Evolutionary conservation across 2,888 invertebrate species (phyloP), one percentile per base, ranked within the genome.

Genomic region (Homarus gammarus): DNA sequence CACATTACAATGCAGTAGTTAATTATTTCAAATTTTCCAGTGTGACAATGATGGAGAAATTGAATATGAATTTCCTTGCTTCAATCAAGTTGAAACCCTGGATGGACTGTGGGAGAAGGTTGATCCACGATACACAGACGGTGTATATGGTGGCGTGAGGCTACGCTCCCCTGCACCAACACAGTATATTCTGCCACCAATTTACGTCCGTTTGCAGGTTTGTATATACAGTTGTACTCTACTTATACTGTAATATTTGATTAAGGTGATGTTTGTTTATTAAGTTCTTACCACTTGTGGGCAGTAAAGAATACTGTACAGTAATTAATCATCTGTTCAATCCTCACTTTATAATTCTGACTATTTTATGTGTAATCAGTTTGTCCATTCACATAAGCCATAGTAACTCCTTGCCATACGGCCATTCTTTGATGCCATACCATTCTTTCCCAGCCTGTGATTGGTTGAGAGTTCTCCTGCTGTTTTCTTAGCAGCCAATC

Each of bases 21-120:
- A n/a, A n/a, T n/a, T n/a, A n/a, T n/a, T n/a, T n/a, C n/a, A n/a
- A 33, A 5, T 56, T 94, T 94, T 87, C 12, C 94, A 96, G 95
- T 96, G 96, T 93, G 96, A 96, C 92, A 95, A 95, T 51, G 96
- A 96, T 89, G 96, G 95, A 2, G 96, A 96, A 93, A 94, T 96
- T 22, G 96, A 96, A 93, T 97, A 96, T 93, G 97, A 97, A 94
- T 96, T 97, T 93, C 96, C 97, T 0, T 95, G 96, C 92, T 95
- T 96, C 93, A 95, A 95, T 93, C 95, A 96, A 92, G 95, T 95
- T 5, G 96, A 96, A 93, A 95, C 95, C 5, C 93, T 96, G 36
- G 95, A 95, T 49, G 96, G 96, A n/a, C 94, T 96, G 44, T 96
- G 96, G 96, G 95, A 96, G 93, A 94, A 95, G 56, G 94, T 94